Conservation (phyloP, 2,113 vertebrate genomes). For the Plecotus auritus region DNA sequence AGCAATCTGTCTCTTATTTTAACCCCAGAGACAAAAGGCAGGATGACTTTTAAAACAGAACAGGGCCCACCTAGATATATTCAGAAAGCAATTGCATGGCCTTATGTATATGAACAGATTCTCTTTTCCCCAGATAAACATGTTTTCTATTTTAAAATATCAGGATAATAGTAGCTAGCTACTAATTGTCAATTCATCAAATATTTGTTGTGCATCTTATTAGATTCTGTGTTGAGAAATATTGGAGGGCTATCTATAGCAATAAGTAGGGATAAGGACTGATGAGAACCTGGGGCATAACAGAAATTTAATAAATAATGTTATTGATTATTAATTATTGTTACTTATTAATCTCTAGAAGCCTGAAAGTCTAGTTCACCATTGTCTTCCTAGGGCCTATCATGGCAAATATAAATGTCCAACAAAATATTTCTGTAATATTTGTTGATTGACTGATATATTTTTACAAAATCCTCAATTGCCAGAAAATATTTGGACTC, state of each 20-base stretch:
- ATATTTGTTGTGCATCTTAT: not conserved
- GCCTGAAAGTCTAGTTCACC: not conserved
- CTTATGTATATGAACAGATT: not conserved
- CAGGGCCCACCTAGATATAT: not conserved
- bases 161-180: not conserved
- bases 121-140: not conserved
- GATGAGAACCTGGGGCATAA: not conserved
- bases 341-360: slow-evolving; percentile 14
- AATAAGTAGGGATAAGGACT: not conserved
- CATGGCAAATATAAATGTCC: not conserved
- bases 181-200: slow-evolving; percentile 9
- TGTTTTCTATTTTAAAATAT: not conserved
- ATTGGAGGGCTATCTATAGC: not conserved
- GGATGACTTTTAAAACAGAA: not conserved
- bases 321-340: not conserved
- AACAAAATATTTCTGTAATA: not conserved
- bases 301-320: not conserved
- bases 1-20: not conserved
- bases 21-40: not conserved
- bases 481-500: slow-evolving; percentile 44
- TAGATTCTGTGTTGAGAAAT: not conserved
- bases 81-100: not conserved
- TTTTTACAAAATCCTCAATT: slow-evolving; percentile 24
- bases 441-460: not conserved
- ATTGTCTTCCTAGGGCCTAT: not conserved